Conservation (phyloP, 1,140 invertebrate species). For the Saccostrea echinata region DNA sequence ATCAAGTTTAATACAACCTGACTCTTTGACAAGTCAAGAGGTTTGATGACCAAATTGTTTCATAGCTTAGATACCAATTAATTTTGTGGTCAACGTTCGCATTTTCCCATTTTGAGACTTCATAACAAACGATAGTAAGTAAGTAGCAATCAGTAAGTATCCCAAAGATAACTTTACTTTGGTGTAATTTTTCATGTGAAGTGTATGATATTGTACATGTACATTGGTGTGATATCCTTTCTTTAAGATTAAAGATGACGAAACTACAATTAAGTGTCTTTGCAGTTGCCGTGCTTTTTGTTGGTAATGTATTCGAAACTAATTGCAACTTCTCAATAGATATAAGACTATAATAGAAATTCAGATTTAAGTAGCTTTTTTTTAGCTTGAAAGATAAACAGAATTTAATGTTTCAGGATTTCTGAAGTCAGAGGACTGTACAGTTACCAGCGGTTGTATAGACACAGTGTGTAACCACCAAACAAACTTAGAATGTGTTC, state of each 20-base stretch:
- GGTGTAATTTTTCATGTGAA: no score
- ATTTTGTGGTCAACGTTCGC: neutral
- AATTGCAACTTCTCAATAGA: no score
- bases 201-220: no score
- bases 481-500: conserved; percentile 5
- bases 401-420: neutral
- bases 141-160: neutral
- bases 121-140: neutral
- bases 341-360: no score
- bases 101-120: neutral
- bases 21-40: neutral
- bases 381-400: no score
- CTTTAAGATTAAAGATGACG: neutral
- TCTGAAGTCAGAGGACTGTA: neutral
- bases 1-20: conserved; percentile 5
- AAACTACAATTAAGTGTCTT: neutral
- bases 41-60: neutral
- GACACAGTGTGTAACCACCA: conserved; percentile 23
- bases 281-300: neutral
- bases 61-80: neutral
- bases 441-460: neutral
- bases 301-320: neutral
- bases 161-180: neutral
- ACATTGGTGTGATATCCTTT: no score
- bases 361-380: no score